Conservation (phyloP, 2,113 vertebrate genomes). For the human region GRCh38 chr5:75058001-75058500, state of each 20-base stretch:
- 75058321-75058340: neutral
- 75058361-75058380: neutral
- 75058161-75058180: neutral
- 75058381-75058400: neutral
- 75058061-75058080: neutral
- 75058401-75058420: neutral
- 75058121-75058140: neutral
- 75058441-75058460: neutral
- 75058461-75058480: neutral
- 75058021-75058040: conserved; percentile 25
- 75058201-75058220: neutral
- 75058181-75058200: neutral
- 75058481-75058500: neutral
- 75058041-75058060: neutral
- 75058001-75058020: conserved; percentile 55
- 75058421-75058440: neutral
- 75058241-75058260: neutral
- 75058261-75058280: neutral
- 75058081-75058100: neutral
- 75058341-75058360: neutral
- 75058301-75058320: neutral
- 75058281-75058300: neutral
- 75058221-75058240: neutral
- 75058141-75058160: neutral
- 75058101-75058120: neutral